These are phyloP conservation scores for Drosophila truncata DNA, from an alignment of 1,140 invertebrate species.

Conservation along the genomic window DNA sequence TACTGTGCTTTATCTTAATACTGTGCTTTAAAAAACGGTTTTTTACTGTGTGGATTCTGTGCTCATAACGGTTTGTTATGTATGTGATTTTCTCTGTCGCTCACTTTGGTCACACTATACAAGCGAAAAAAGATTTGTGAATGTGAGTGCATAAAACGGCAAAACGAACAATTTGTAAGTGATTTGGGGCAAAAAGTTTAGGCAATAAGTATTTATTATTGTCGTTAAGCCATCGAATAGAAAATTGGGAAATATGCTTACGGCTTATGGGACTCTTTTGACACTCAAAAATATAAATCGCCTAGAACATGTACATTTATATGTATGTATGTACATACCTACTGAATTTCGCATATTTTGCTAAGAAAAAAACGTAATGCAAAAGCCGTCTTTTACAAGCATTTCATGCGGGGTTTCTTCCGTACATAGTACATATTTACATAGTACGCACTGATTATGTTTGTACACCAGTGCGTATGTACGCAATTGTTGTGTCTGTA, in stretches of 20 bases:
- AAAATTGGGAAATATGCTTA: background rate
- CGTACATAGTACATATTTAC: too few species aligned
- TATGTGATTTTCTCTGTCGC: background rate
- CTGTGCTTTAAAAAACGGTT: too few species aligned
- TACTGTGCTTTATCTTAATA: too few species aligned
- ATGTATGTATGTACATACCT: conserved; percentile 2
- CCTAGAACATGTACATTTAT: background rate
- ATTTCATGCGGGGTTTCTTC: background rate
- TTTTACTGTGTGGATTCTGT: too few species aligned
- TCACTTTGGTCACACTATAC: conserved; percentile 33
- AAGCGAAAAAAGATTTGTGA: conserved; percentile 35
- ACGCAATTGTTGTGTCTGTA: conserved; percentile 2
- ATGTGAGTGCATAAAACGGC: conserved; percentile 42
- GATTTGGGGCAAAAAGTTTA: background rate
- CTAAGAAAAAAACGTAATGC: conserved; percentile 6
- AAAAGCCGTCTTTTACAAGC: background rate
- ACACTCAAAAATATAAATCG: background rate
- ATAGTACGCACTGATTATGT: background rate
- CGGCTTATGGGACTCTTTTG: background rate
- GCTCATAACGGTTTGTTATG: conserved; percentile 39
- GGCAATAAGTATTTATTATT: background rate
- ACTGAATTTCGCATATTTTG: conserved; percentile 10
- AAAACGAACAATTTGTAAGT: conserved; percentile 49
- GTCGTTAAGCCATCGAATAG: background rate
- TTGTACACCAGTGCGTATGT: background rate